Evolutionary conservation across 2,888 invertebrate species (phyloP), one percentile per base, ranked within the genome.

Genomic region (Candidula unifasciata): DNA sequence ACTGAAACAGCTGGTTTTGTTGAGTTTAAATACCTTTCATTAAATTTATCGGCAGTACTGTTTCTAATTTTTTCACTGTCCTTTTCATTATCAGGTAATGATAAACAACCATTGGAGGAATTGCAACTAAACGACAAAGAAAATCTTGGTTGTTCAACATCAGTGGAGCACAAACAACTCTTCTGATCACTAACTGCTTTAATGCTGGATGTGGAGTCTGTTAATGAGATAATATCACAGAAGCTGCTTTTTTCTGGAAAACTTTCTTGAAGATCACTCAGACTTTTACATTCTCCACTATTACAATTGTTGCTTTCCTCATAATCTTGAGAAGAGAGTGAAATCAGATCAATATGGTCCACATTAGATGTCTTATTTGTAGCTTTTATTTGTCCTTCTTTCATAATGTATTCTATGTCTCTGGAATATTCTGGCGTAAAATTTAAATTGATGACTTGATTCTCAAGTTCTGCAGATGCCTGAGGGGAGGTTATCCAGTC

Each of bases 401-500:
- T 74, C 27, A 74, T 2, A 16, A 6, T 44, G 24, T 74, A 24
- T 16, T 74, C 73, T 16, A 16, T 52, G 8, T 16, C 21, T n/a
- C 13, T 52, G 27, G 73, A 74, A n/a, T 52, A 16, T 8, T 74
- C 21, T 52, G n/a, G 52, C n/a, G 73, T 27, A 27, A 52, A 27
- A 52, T 52, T 44, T 74, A 74, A 27, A 18, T 52, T 74, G n/a
- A 91, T 88, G 33, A 91, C 90, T 10, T 92, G 91, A 71, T 89
- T 89, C 64, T 3, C n/a, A 27, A 27, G 52, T 16, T n/a, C 27
- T 16, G 73, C 8, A n/a, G 10, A 27, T 21, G 3, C n/a, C 2
- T 74, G 52, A 88, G 85, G 83, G 33, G 92, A 86, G 16, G 88
- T 88, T 84, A 89, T 87, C 92, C 91, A 92, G 37, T 90, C 91